These are phyloP conservation scores for Aptenodytes forsteri DNA, from an alignment of 2,113 vertebrate species.

Conservation along the genomic window DNA sequence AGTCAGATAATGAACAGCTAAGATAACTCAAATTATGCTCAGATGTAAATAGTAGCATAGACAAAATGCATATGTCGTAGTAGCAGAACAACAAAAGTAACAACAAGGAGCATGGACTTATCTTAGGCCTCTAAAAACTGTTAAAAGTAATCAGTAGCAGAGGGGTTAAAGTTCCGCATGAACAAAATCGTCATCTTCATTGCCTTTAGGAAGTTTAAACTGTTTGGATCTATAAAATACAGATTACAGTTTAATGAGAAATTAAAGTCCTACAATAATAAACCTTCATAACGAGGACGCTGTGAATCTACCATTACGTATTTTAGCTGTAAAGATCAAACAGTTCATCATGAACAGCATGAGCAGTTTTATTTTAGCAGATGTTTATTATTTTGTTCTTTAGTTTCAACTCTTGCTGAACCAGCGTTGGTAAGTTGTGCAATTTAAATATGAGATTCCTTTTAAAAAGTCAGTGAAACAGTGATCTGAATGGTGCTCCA, in stretches of 20 bases:
- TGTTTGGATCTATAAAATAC: background rate
- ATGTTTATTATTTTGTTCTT: background rate
- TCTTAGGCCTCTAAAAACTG: background rate
- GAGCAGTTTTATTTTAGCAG: background rate
- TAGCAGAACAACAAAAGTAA: background rate
- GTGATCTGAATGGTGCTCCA: background rate
- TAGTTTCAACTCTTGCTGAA: background rate
- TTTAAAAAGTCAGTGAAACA: background rate
- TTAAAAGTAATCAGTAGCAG: background rate
- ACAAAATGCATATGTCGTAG: accelerated
- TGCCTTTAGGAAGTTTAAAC: background rate
- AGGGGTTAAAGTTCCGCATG: background rate
- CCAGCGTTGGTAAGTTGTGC: accelerated
- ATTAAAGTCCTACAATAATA: background rate
- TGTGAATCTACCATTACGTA: background rate
- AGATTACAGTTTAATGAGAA: background rate
- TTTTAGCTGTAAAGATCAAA: background rate
- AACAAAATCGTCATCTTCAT: background rate
- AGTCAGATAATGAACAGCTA: background rate
- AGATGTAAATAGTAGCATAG: background rate
- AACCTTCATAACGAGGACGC: background rate
- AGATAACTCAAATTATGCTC: slow-evolving; percentile 10
- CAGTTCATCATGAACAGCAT: background rate
- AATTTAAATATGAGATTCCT: background rate
- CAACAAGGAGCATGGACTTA: background rate